Base-by-base conservation (phyloP, 2,797 vertebrate species). In the Enteromius treurensis region DNA sequence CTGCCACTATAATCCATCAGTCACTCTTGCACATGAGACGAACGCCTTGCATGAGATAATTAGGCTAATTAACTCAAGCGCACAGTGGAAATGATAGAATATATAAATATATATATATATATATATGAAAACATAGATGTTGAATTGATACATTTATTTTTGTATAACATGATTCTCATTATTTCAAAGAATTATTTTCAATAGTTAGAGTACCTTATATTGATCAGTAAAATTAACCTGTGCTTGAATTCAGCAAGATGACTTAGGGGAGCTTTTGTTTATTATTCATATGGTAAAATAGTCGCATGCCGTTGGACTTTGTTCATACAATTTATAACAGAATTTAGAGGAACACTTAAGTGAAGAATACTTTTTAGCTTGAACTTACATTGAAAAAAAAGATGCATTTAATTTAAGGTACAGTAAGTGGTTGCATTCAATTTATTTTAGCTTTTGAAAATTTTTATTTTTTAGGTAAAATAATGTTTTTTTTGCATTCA, bases 41-140 rank as follows among this genome's bases (percentile, higher is more conserved):
- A 70, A 70, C 45, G 3, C 13, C 67, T 70, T 5, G 67, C 11
- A 45, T 45, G 5, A 69, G 67, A 69, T 69, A 69, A 69, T 69
- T 45, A 23, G 11, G 13, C n/a, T 8, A 15, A 8, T 23, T 45
- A 69, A 8, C 67, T 15, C 5, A 9, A 34, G 29, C 0, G 1
- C 32, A 19, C 62, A 65, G 17, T 19, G 8, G 62, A 65, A 65
- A 7, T 65, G 3, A 19, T 65, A 62, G 11, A 49, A 49, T 53
- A 6, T 49, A 6, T 51, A 55, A n/a, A 55, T 65, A 37, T 37
- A 37, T 37, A 37, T 37, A 37, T 37, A 42, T 40, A 45, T 53
- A 9, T 53, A 60, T 60, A 23, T 65, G 64, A 67, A 67, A 67
- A 37, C 3, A 5, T 6, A 64, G 60, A 32, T 64, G 29, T 32